Evolutionary conservation across 1,140 invertebrate genomes (phyloP).

Genomic region (Drosophila littoralis): DNA sequence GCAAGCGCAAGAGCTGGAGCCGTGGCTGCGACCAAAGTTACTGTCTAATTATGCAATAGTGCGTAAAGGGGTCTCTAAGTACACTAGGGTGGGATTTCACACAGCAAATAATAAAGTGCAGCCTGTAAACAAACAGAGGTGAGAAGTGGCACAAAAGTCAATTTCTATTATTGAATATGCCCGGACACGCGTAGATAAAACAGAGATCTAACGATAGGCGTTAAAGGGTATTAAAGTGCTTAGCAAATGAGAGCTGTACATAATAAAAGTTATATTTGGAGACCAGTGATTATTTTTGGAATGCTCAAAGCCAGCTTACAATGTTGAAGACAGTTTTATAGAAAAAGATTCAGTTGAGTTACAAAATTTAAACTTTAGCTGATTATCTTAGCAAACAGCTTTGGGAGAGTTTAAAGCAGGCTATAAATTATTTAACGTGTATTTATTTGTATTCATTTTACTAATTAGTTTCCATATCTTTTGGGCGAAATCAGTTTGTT

Average conservation of each 20-base stretch:
- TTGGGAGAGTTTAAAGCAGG: no score
- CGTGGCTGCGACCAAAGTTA: slow-evolving; percentile 30
- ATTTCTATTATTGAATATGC: slow-evolving; percentile 27
- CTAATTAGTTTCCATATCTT: not conserved
- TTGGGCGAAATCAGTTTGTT: not conserved
- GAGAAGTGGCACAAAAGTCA: slow-evolving; percentile 29
- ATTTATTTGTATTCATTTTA: not conserved
- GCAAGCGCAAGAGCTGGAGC: slow-evolving; percentile 14
- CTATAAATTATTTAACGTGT: no score
- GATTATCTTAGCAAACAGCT: no score
- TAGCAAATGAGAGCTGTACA: not conserved
- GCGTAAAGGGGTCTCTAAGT: slow-evolving; percentile 49
- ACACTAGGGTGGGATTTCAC: slow-evolving; percentile 12
- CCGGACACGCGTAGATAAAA: slow-evolving; percentile 1
- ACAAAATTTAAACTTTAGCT: no score
- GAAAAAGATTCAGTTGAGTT: no score
- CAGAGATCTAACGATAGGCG: slow-evolving; percentile 13
- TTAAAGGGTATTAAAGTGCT: not conserved
- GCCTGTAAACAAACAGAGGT: slow-evolving; percentile 1
- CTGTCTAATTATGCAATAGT: slow-evolving; percentile 67
- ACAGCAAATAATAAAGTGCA: slow-evolving; percentile 14
- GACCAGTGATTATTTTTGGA: no score
- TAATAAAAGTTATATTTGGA: no score
- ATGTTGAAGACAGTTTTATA: not conserved
- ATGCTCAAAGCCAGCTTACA: not conserved